Evolutionary conservation across 2,888 invertebrate species (phyloP), one percentile per base, ranked within the genome.

Genomic region (Coelopa pilipes): DNA sequence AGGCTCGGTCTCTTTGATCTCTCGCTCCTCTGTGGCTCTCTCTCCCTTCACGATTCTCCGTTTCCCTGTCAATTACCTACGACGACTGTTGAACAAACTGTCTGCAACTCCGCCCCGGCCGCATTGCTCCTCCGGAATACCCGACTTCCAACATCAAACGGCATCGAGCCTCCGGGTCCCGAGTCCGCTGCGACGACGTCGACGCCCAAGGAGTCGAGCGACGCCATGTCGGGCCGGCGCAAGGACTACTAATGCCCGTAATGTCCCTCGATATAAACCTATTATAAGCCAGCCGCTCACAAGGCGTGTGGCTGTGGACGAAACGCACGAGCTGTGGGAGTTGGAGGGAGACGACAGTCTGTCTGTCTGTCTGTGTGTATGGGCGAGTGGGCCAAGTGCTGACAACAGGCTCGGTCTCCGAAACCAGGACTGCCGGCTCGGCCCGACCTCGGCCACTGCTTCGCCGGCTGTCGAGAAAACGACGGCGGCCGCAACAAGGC

Each of bases 241-340:
- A n/a, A 34, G 24, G n/a, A 62, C 62, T 62, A 67, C 70, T 73
- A 73, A 75, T 73, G 59, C 67, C 67, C 62, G 59, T 75, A 74
- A 71, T 75, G 72, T 70, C 50, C 63, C 73, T 12, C 55, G 67
- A 73, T 75, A 75, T 71, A 75, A 75, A 75, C 70, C 73, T 74
- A 75, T 75, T 73, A 75, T 53, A 53, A 34, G 34, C 45, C 72
- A 70, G 55, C 24, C 63, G 59, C 63, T 68, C 49, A 12, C 57
- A 46, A 55, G 19, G 55, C 59, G 69, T 72, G 68, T 72, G 72
- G 72, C 74, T 72, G n/a, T n/a, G n/a, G n/a, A n/a, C n/a, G n/a
- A n/a, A n/a, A n/a, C n/a, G n/a, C n/a, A n/a, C n/a, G n/a, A n/a
- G n/a, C n/a, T n/a, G n/a, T n/a, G 34, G 34, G 34, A 2, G 7